These are phyloP conservation scores for Drosophila melanica DNA, from an alignment of 1,140 invertebrate genomes.

Conservation along the genomic window DNA sequence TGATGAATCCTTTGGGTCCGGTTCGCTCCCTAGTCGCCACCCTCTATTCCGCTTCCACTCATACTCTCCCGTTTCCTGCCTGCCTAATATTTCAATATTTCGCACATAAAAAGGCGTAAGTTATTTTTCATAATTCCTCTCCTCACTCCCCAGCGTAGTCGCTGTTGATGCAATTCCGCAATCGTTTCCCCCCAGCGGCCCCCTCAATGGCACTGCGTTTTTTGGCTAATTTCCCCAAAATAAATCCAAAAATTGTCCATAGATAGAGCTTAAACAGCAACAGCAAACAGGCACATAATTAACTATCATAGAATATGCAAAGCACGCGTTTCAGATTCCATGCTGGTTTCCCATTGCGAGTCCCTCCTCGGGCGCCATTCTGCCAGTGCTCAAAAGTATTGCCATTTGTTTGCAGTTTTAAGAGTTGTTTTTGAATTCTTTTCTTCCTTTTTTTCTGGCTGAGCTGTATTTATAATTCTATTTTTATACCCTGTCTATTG, in stretches of 20 bases:
- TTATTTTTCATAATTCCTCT: conserved; percentile 71
- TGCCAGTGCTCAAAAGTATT: conserved; percentile 30
- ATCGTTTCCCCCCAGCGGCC: not conserved
- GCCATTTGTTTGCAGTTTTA: conserved; percentile 45
- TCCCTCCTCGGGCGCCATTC: not conserved
- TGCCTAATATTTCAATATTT: conserved; percentile 79
- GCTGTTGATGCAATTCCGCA: not conserved
- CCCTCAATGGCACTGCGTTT: conserved; percentile 39
- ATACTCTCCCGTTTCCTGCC: not conserved
- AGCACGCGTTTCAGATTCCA: conserved; percentile 58
- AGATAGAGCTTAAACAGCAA: conserved; percentile 30
- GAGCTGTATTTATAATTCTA: conserved; percentile 55
- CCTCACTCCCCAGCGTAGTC: not conserved
- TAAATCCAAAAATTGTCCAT: conserved; percentile 60
- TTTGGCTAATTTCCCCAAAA: conserved; percentile 70
- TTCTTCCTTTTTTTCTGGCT: conserved; percentile 14
- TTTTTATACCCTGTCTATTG: conserved; percentile 1
- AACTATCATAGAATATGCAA: conserved; percentile 79
- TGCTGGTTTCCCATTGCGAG: conserved; percentile 6
- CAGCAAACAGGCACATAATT: conserved; percentile 61
- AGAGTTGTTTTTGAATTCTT: conserved; percentile 21
- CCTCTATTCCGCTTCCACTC: not conserved
- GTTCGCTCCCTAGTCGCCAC: conserved; percentile 31
- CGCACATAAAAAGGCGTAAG: conserved; percentile 79
- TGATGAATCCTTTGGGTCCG: conserved; percentile 82